Percentiles rank a stretch among this genome's conserved stretches.
phyloP scores from a whole-genome alignment of 2,797 vertebrate genomes.

The Siniperca scherzeri region DNA sequence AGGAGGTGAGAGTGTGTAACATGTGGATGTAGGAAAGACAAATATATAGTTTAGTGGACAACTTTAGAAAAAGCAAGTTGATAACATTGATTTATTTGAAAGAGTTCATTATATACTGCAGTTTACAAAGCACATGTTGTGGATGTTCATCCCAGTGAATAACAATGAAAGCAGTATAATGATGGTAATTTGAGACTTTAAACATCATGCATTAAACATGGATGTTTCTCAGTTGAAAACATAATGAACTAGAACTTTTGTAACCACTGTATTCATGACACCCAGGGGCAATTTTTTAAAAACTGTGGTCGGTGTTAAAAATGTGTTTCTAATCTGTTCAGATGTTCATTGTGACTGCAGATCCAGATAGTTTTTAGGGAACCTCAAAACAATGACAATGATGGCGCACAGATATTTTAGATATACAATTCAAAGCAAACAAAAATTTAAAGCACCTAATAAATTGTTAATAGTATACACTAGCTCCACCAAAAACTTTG shows the following conservation, averaged over 20 bases:
- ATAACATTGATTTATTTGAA: slow-evolving; percentile 21
- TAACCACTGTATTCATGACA: not conserved
- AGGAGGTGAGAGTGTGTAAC: slow-evolving; percentile 3
- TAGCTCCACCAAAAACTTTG: not conserved
- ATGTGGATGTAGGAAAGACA: slow-evolving; percentile 7
- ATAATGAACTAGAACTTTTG: slow-evolving; percentile 6
- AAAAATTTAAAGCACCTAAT: slow-evolving; percentile 11
- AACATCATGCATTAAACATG: slow-evolving; percentile 28
- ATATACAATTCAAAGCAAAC: slow-evolving; percentile 29
- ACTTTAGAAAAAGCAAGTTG: slow-evolving; percentile 13
- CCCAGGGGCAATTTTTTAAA: slow-evolving; percentile 13
- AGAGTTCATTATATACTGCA: not conserved
- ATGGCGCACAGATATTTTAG: slow-evolving; percentile 25
- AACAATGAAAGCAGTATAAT: not conserved
- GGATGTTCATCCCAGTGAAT: not conserved
- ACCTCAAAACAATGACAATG: slow-evolving; percentile 45
- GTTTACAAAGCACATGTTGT: slow-evolving; percentile 8
- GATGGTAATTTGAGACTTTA: slow-evolving; percentile 13
- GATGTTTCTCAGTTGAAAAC: slow-evolving; percentile 14
- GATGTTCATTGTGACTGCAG: slow-evolving; percentile 36
- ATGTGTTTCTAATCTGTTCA: slow-evolving; percentile 28
- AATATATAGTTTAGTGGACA: slow-evolving; percentile 19
- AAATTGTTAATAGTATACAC: slow-evolving; percentile 22
- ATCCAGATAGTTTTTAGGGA: slow-evolving; percentile 12
- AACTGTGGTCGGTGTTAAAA: slow-evolving; percentile 8